These are phyloP conservation scores for Tribolium madens DNA, from an alignment of 1,140 invertebrate species.

Conservation along the genomic window DNA sequence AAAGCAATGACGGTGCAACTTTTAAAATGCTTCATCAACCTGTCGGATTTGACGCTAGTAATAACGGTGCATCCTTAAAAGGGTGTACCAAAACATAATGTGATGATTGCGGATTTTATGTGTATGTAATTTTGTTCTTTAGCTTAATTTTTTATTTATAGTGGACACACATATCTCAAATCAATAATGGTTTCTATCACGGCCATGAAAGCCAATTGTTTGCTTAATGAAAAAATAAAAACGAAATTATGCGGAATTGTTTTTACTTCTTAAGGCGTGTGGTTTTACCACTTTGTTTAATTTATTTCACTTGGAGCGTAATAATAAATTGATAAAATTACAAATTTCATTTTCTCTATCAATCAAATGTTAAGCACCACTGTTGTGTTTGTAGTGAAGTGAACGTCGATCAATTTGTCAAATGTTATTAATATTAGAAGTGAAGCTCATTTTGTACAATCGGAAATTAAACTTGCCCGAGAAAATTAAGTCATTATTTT, in stretches of 20 bases:
- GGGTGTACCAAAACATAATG: slow-evolving; percentile 4
- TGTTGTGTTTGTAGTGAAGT: neutral
- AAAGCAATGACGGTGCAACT: neutral
- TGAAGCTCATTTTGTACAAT: neutral
- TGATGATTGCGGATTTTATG: slow-evolving; percentile 17
- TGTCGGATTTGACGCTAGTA: slow-evolving; percentile 17
- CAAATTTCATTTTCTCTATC: slow-evolving; percentile 20
- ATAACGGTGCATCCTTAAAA: slow-evolving; percentile 1
- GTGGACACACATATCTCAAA: neutral
- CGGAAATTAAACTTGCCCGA: slow-evolving; percentile 17
- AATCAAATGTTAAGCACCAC: neutral
- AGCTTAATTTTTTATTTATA: neutral
- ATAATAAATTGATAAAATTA: slow-evolving; percentile 1
- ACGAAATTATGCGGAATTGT: neutral
- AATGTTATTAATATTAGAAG: slow-evolving; percentile 17
- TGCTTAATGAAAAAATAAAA: neutral
- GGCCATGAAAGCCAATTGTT: neutral
- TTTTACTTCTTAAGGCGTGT: neutral
- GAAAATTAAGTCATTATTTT: slow-evolving; percentile 29
- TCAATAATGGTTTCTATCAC: neutral
- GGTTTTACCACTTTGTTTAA: neutral
- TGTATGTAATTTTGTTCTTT: neutral
- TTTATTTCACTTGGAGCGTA: neutral
- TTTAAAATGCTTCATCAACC: slow-evolving; percentile 21
- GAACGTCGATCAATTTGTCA: slow-evolving; percentile 11